phyloP scores from a whole-genome alignment of 2,113 vertebrate genomes.

The Pampusana beccarii region DNA sequence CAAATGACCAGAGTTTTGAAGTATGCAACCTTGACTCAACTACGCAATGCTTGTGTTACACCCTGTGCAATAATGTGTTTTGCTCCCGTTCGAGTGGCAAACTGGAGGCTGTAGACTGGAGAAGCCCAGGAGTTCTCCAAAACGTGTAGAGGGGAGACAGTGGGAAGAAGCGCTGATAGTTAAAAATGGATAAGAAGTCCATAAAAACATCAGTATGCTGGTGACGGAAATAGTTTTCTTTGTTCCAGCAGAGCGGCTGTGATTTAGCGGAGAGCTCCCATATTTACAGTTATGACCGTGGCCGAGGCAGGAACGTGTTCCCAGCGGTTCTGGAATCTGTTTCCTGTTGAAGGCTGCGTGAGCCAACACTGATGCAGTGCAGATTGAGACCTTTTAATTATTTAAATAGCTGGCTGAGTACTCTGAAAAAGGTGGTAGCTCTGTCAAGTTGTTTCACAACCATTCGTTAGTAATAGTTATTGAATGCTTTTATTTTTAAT shows the following conservation, averaged over 20 bases:
- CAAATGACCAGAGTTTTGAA: neutral
- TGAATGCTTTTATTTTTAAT: slow-evolving; percentile 51
- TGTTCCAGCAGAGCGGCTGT: neutral
- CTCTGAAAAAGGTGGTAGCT: neutral
- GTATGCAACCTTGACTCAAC: neutral
- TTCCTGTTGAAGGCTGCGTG: accelerated
- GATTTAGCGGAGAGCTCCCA: neutral
- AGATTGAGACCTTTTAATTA: slow-evolving; percentile 44
- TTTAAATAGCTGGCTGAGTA: slow-evolving; percentile 11
- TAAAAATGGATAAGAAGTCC: neutral
- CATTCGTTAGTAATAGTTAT: slow-evolving; percentile 22
- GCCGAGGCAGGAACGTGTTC: neutral
- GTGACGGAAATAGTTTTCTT: neutral
- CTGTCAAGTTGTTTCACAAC: neutral
- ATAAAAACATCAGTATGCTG: neutral
- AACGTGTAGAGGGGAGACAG: neutral
- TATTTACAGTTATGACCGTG: neutral
- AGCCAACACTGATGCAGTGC: neutral
- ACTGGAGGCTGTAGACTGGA: neutral
- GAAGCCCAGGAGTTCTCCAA: neutral
- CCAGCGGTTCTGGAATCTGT: neutral
- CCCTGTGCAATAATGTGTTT: neutral
- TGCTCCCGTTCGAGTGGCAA: neutral
- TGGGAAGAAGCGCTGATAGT: neutral
- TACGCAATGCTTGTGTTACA: neutral